Evolutionary conservation across 2,888 invertebrate species (phyloP).

Genomic region (Cylindroiulus punctatus): DNA sequence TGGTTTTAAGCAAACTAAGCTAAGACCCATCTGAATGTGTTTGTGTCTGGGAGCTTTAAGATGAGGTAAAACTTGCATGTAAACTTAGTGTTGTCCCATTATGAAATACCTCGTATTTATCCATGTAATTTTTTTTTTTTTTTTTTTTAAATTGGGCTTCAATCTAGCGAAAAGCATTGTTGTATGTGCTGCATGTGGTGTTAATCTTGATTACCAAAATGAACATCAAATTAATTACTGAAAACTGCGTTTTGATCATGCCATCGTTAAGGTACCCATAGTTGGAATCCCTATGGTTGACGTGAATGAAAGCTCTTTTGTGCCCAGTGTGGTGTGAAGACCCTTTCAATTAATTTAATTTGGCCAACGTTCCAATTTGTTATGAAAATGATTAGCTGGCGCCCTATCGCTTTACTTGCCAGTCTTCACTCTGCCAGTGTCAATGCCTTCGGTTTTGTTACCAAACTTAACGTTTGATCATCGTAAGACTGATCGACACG

Average conservation of each 20-base stretch:
- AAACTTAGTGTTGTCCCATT: too few relatives aligned
- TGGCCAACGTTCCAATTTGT: constrained; percentile 15
- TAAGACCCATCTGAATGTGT: too few relatives aligned
- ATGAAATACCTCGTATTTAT: too few relatives aligned
- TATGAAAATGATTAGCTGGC: constrained; percentile 30
- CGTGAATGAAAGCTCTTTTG: not conserved
- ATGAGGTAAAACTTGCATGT: too few relatives aligned
- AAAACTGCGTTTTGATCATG: not conserved
- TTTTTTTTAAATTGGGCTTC: too few relatives aligned
- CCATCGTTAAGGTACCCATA: not conserved
- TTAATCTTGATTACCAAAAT: too few relatives aligned
- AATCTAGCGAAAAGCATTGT: too few relatives aligned
- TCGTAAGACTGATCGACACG: constrained; percentile 19
- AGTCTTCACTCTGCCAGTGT: constrained; percentile 22
- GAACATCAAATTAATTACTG: too few relatives aligned
- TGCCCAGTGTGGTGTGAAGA: not conserved
- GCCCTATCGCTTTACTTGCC: constrained; percentile 4
- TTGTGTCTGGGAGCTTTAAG: too few relatives aligned
- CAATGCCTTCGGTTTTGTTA: not conserved
- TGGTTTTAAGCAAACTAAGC: too few relatives aligned
- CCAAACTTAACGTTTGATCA: not conserved
- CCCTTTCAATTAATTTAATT: not conserved
- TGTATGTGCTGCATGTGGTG: too few relatives aligned
- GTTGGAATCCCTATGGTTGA: not conserved
- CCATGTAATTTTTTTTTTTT: too few relatives aligned